Evolutionary conservation across 1,140 invertebrate species (phyloP).

Genomic region (Trachelipus rathkii): DNA sequence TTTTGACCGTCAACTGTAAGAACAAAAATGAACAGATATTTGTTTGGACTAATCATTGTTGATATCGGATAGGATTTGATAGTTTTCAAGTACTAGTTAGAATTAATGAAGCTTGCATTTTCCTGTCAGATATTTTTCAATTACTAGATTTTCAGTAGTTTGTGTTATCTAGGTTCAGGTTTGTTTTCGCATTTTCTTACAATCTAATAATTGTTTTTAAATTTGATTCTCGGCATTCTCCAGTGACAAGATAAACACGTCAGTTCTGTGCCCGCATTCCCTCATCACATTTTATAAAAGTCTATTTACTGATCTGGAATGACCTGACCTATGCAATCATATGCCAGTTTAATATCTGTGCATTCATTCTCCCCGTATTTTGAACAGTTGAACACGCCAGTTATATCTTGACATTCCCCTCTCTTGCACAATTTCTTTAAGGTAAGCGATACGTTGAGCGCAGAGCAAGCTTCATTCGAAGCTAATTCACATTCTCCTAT

Average conservation of each 20-base stretch:
- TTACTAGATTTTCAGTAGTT: constrained; percentile 75
- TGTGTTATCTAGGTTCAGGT: constrained; percentile 79
- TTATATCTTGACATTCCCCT: constrained; percentile 78
- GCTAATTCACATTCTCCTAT: constrained; percentile 76
- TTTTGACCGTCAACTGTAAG: constrained; percentile 45
- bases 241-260: constrained; percentile 73
- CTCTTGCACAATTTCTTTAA: constrained; percentile 69
- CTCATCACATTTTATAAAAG: constrained; percentile 51
- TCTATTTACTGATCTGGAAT: neutral
- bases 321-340: constrained; percentile 62
- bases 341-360: constrained; percentile 80
- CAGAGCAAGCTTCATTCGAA: constrained; percentile 40
- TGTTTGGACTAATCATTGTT: constrained; percentile 69
- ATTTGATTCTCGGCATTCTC: constrained; percentile 71
- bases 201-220: constrained; percentile 68
- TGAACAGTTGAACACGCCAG: constrained; percentile 80
- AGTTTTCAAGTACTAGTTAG: constrained; percentile 66
- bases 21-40: constrained; percentile 52
- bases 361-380: constrained; percentile 60
- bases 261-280: constrained; percentile 82
- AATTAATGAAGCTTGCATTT: constrained; percentile 53
- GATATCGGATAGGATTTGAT: constrained; percentile 55
- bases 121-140: constrained; percentile 75
- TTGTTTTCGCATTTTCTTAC: constrained; percentile 76
- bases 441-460: constrained; percentile 39